A percentile compares a stretch with the other conserved stretches of the same genome.
Conservation (phyloP, 2,797 vertebrate genomes). For the Poecilia velifera region DNA sequence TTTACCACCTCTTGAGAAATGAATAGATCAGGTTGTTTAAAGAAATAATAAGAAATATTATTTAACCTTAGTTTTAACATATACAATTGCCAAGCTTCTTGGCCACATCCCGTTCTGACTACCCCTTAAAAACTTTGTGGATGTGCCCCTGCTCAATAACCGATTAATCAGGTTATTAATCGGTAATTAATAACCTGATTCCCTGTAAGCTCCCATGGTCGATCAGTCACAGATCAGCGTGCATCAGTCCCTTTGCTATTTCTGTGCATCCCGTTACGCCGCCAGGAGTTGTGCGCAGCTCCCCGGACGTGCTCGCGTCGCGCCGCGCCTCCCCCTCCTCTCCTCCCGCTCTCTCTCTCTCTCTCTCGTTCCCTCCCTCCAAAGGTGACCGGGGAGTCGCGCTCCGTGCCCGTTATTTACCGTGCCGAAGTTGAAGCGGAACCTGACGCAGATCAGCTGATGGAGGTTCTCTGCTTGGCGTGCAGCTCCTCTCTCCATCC, state of each 20-base stretch:
- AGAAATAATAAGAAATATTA: neutral
- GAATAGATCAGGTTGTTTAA: neutral
- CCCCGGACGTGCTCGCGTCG: constrained; percentile 45
- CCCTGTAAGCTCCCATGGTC: neutral
- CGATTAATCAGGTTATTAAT: neutral
- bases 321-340: neutral
- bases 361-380: neutral
- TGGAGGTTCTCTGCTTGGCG: constrained; percentile 46
- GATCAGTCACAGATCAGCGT: neutral
- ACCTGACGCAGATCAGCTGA: constrained; percentile 43
- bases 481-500: constrained; percentile 43
- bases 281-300: constrained; percentile 48
- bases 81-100: too few species aligned
- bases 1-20: too few species aligned
- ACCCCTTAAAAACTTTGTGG: neutral
- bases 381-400: constrained; percentile 49
- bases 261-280: constrained; percentile 37
- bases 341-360: neutral
- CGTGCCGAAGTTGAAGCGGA: constrained; percentile 32
- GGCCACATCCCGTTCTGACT: neutral
- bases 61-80: too few species aligned
- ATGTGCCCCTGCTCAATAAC: neutral
- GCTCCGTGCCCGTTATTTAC: constrained; percentile 40
- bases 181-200: neutral
- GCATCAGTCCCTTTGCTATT: constrained; percentile 15